Percentiles rank a stretch among this genome's conserved stretches.
Evolutionary conservation across 2,113 vertebrate species (phyloP).

Genomic region (Tympanuchus pallidicinctus): DNA sequence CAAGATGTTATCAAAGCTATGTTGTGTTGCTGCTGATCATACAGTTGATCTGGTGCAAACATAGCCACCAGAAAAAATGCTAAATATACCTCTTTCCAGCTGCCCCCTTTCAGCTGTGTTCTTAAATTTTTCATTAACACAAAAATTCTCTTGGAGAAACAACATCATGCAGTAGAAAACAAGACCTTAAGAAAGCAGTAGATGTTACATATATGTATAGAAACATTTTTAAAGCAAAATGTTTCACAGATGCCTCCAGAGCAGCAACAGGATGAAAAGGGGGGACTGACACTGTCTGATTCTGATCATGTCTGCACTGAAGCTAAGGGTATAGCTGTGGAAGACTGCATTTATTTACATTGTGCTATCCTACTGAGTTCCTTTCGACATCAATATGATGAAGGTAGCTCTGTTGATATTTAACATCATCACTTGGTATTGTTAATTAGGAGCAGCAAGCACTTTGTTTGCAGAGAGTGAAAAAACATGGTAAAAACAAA

Average conservation of each 20-base stretch:
- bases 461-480: neutral
- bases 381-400: neutral
- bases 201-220: accelerated
- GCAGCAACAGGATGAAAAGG: neutral
- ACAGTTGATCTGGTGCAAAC: neutral
- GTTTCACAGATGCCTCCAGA: neutral
- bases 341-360: neutral
- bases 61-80: neutral
- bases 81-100: accelerated
- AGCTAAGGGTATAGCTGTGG: neutral
- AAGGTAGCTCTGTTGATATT: neutral
- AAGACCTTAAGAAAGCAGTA: neutral
- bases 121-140: neutral
- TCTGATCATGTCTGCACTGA: neutral
- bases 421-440: neutral
- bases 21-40: neutral
- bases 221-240: neutral
- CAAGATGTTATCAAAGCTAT: neutral
- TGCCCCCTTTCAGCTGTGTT: accelerated
- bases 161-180: neutral
- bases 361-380: too few relatives aligned
- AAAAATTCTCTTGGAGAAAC: neutral
- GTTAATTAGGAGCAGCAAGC: neutral
- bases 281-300: neutral
- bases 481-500: neutral